A percentile compares a stretch with the other conserved stretches of the same genome.
phyloP scores from a whole-genome alignment of 2,888 invertebrate genomes.

The Furcula furcula region DNA sequence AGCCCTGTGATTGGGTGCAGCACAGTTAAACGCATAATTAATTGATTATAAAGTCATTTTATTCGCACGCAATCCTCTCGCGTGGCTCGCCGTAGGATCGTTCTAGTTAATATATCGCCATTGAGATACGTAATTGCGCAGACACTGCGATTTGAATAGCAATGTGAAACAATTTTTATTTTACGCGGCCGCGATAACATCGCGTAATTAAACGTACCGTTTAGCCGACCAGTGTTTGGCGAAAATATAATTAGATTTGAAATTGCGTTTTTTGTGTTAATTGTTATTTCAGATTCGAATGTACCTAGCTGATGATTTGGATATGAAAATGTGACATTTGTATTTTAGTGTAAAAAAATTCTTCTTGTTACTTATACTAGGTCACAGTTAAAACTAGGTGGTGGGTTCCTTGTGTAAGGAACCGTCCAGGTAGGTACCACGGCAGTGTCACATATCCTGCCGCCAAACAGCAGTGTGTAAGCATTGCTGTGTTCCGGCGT shows the following conservation, averaged over 20 bases:
- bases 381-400: too few species aligned
- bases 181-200: constrained; percentile 65
- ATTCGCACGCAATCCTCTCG: constrained; percentile 27
- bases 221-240: constrained; percentile 46
- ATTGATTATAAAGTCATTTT: constrained; percentile 38
- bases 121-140: constrained; percentile 58
- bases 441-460: too few species aligned
- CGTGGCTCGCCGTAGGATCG: constrained; percentile 9
- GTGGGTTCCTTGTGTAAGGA: too few species aligned
- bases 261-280: constrained; percentile 4
- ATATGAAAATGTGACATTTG: neutral
- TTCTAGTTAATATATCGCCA: constrained; percentile 27
- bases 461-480: too few species aligned
- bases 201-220: constrained; percentile 70
- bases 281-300: constrained; percentile 2
- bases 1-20: constrained; percentile 19
- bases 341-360: too few species aligned
- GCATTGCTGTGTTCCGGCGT: too few species aligned
- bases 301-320: neutral
- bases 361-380: too few species aligned
- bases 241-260: constrained; percentile 5
- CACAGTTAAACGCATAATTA: constrained; percentile 26
- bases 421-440: too few species aligned
- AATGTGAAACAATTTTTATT: constrained; percentile 69
- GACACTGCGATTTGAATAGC: constrained; percentile 65